Conservation (phyloP, 2,797 vertebrate species). For the Epinephelus malabaricus region DNA sequence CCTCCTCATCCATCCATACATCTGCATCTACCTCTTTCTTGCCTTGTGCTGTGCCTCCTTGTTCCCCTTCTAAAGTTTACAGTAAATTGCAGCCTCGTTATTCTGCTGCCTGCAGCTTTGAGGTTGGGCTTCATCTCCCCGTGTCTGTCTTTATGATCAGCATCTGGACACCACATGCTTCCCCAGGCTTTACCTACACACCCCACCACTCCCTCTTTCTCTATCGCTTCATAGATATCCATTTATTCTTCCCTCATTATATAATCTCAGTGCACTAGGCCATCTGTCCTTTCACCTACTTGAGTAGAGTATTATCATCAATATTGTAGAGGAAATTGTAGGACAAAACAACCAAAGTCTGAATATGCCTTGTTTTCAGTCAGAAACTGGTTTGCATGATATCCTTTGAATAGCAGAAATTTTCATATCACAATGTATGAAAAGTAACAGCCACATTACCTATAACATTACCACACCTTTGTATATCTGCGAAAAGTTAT, state of each 20-base stretch:
- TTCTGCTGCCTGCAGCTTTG: slow-evolving; percentile 69
- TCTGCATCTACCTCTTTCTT: slow-evolving; percentile 8
- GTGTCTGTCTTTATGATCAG: slow-evolving; percentile 59
- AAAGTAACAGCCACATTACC: background rate
- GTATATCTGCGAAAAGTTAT: background rate
- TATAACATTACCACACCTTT: background rate
- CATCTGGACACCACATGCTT: slow-evolving; percentile 86
- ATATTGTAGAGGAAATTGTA: background rate
- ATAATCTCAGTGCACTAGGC: background rate
- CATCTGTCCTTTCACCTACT: background rate
- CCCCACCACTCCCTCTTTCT: slow-evolving; percentile 27
- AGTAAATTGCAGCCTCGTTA: slow-evolving; percentile 75
- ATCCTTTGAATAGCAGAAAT: background rate
- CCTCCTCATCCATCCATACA: background rate
- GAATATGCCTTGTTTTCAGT: background rate
- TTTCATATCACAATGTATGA: background rate
- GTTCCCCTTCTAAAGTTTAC: slow-evolving; percentile 67
- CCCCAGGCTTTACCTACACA: slow-evolving; percentile 62
- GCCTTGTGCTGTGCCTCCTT: slow-evolving; percentile 12
- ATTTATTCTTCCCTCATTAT: slow-evolving; percentile 9
- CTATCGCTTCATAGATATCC: slow-evolving; percentile 1
- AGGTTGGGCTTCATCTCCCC: slow-evolving; percentile 48
- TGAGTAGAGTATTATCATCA: background rate
- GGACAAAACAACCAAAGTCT: background rate
- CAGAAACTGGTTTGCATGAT: background rate